Conservation (phyloP, 2,797 vertebrate species). For the Morelia viridis region DNA sequence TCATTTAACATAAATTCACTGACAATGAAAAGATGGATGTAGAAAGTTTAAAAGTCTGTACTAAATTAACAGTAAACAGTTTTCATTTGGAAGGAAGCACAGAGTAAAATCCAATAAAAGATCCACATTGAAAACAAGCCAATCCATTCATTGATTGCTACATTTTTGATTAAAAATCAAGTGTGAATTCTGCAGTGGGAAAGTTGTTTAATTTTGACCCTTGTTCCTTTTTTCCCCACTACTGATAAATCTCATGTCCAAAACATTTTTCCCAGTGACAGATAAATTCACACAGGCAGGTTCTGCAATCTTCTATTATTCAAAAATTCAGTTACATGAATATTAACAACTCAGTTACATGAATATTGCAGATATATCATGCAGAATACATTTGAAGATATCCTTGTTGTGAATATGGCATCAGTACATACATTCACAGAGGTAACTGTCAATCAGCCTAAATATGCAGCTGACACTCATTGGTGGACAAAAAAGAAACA, state of each 20-base stretch:
- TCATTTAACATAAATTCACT: neutral
- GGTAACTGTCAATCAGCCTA: neutral
- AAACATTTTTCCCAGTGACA: neutral
- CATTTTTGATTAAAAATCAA: neutral
- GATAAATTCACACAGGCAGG: neutral
- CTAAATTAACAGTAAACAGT: neutral
- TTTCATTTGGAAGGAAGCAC: neutral
- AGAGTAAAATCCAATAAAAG: neutral
- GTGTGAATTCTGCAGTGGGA: neutral
- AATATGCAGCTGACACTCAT: neutral
- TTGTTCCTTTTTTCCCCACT: neutral
- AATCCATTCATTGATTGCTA: neutral
- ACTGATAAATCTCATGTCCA: neutral
- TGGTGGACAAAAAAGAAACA: neutral
- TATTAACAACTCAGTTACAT: neutral
- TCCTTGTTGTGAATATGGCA: neutral
- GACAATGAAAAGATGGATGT: neutral
- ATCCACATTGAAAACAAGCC: neutral
- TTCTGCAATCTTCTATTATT: neutral
- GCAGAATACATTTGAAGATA: neutral
- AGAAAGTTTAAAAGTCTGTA: neutral
- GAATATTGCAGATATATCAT: neutral
- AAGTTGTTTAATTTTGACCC: neutral
- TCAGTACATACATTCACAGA: neutral
- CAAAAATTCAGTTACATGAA: neutral